Evolutionary conservation across 2,113 vertebrate genomes (phyloP), one percentile per base, ranked within the genome.

Genomic region (Hippocampus guttulatus): DNA sequence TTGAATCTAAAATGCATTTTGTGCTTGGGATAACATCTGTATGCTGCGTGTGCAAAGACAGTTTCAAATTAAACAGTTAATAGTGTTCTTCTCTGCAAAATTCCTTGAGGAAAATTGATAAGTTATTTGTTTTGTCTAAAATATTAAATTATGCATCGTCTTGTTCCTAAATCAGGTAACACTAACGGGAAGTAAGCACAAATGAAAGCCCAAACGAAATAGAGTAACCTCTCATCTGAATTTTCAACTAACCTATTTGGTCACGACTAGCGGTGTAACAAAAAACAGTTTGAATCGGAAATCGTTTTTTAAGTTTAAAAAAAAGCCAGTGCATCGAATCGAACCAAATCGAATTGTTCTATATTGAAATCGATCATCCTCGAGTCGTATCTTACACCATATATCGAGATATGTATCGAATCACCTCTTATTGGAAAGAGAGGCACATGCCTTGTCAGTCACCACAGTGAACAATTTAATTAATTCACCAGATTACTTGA

Each of bases 1-100:
- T 85, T 88, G 81, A 88, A 83, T 71, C 58, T 45, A 33, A 83
- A 68, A 81, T 85, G 76, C 82, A 89, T 80, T 88, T 84, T 84
- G 38, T 77, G 72, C 62, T 73, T 69, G 64, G 58, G 60, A 72
- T 58, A 54, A 74, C 63, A 75, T 45, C 47, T 71, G 51, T 71
- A 75, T 66, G 64, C 75, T 51, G 52, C n/a, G 1, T 68, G 68
- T 68, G 40, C 38, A 54, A 43, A 16, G 68, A 52, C 75, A 41
- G 51, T 64, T 63, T 77, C 64, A 74, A 67, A 74, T n/a, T 61
- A 12, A 61, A 69, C 61, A 69, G 30, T 14, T 40, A 64, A 21
- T 57, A 45, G 55, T 51, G 45, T 41, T 20, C 58, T 74, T 21
- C 45, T 70, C 54, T 66, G 21, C 25, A 47, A 64, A 47, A 68